These are phyloP conservation scores for Mohoua ochrocephala DNA, from an alignment of 2,113 vertebrate species.

Conservation along the genomic window DNA sequence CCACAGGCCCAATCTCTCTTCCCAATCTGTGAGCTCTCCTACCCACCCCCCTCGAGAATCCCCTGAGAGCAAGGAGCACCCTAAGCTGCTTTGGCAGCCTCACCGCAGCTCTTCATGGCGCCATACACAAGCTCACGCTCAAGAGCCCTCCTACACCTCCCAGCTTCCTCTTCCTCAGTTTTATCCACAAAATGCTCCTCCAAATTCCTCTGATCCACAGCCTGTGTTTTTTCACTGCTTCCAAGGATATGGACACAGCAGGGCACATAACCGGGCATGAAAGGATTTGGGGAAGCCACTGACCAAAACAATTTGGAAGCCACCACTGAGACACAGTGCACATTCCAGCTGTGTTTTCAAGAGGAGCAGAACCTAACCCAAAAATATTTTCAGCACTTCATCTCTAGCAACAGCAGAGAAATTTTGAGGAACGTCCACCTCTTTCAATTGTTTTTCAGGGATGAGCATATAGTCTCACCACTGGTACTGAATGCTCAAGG, in stretches of 20 bases:
- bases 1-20: background rate
- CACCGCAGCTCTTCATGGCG: background rate
- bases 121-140: background rate
- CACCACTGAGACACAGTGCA: accelerated
- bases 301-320: background rate
- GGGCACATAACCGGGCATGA: background rate
- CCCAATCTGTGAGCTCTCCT: background rate
- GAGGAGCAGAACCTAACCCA: background rate
- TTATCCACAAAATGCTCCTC: background rate
- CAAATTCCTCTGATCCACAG: background rate
- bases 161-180: background rate
- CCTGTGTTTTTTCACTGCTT: background rate
- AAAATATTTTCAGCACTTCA: background rate
- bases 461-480: background rate
- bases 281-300: background rate
- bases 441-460: background rate
- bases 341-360: background rate
- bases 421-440: background rate
- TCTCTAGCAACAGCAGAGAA: background rate
- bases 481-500: background rate
- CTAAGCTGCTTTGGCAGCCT: background rate
- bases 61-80: background rate
- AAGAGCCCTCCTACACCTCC: background rate
- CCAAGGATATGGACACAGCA: background rate
- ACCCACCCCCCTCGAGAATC: accelerated